Percentiles rank a stretch among this genome's conserved stretches.
These are phyloP conservation scores for Brienomyrus longianalis DNA, from an alignment of 2,113 vertebrate genomes.

Conservation along the genomic window DNA sequence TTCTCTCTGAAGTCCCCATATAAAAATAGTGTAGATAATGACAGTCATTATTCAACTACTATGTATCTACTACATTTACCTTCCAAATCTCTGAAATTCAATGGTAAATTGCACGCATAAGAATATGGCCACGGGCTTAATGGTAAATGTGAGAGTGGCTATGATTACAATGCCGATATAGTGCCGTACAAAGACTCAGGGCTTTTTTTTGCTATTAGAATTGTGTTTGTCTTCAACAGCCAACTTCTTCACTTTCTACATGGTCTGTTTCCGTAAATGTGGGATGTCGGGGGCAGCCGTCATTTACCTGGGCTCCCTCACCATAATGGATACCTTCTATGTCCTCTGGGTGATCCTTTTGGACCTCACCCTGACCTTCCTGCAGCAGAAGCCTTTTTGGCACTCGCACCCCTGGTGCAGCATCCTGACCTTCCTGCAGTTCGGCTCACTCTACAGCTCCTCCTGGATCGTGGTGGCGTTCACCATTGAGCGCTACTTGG, in stretches of 20 bases:
- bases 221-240: constrained; percentile 37
- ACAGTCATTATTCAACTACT: neutral
- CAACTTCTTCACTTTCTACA: constrained; percentile 67
- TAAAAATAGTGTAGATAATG: neutral
- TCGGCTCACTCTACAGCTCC: constrained; percentile 58
- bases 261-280: constrained; percentile 61
- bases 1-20: neutral
- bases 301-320: constrained; percentile 59
- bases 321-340: constrained; percentile 58
- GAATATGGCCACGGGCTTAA: neutral
- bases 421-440: constrained; percentile 58
- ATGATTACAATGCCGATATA: neutral
- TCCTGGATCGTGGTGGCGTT: constrained; percentile 66
- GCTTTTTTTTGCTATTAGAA: neutral
- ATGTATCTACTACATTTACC: neutral
- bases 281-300: constrained; percentile 60
- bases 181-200: neutral
- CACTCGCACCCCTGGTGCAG: constrained; percentile 58
- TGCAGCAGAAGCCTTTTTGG: constrained; percentile 61
- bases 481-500: constrained; percentile 64
- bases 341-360: constrained; percentile 64
- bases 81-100: neutral
- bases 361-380: constrained; percentile 62
- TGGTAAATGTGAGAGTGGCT: neutral
- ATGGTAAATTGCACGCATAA: neutral